Evolutionary conservation across 2,113 vertebrate genomes (phyloP).

Genomic region (Lichenostomus cassidix): DNA sequence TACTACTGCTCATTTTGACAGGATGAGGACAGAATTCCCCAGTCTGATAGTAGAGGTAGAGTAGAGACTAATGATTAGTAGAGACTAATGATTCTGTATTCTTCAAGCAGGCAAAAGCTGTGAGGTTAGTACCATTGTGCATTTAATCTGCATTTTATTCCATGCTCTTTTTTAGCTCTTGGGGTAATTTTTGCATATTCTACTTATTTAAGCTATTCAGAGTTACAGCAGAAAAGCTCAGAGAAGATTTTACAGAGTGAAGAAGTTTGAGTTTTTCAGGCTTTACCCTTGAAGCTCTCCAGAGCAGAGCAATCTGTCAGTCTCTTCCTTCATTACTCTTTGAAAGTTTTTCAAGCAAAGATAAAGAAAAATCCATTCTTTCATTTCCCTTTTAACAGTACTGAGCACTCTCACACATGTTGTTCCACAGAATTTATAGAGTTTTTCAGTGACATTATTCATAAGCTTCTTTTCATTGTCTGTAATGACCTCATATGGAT

Average conservation of each 20-base stretch:
- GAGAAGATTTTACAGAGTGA: neutral
- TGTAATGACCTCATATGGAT: neutral
- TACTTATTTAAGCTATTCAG: neutral
- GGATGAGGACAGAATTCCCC: neutral
- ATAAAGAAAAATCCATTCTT: neutral
- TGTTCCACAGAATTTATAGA: neutral
- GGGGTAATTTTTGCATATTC: neutral
- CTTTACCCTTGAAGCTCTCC: neutral
- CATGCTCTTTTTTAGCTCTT: neutral
- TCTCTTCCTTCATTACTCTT: neutral
- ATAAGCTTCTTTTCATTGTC: neutral
- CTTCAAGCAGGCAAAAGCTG: neutral
- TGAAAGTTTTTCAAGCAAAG: neutral
- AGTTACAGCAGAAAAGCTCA: neutral
- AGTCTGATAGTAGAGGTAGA: neutral
- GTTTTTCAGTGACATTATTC: neutral
- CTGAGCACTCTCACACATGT: neutral
- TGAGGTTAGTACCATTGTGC: neutral
- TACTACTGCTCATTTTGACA: neutral
- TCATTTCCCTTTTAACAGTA: neutral
- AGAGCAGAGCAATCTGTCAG: neutral
- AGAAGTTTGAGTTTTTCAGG: neutral
- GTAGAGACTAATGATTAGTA: too few species aligned
- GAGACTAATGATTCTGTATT: neutral
- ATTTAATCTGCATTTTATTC: neutral